phyloP scores from a whole-genome alignment of 2,113 vertebrate genomes.

The Enhydra lutris region DNA sequence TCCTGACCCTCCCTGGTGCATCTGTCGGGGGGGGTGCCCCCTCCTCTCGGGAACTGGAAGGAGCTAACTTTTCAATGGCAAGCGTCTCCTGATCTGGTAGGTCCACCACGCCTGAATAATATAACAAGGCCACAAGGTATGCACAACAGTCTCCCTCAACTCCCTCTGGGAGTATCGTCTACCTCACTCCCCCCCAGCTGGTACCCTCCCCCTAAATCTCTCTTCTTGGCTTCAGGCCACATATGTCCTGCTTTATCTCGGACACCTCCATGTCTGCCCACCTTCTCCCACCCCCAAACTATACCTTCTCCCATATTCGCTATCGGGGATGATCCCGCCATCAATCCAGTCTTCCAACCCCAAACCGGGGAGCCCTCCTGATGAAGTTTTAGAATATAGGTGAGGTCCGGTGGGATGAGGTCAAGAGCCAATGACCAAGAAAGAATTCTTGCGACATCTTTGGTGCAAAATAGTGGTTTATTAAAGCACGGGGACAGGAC shows the following conservation, averaged over 20 bases:
- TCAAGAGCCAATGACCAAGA: no score
- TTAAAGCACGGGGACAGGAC: no score
- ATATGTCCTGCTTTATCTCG: neutral
- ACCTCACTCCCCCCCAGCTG: neutral
- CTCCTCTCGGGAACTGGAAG: neutral
- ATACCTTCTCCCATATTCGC: neutral
- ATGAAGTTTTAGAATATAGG: no score
- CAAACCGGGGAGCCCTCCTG: neutral
- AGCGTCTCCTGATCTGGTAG: neutral
- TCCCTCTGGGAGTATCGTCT: accelerated
- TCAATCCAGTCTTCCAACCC: neutral
- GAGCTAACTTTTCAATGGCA: neutral
- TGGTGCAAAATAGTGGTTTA: no score
- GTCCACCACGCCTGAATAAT: neutral
- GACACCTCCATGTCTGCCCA: neutral
- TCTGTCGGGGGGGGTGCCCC: neutral
- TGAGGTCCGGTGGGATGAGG: no score
- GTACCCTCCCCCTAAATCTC: neutral
- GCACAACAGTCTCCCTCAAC: neutral
- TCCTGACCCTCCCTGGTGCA: neutral
- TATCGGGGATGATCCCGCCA: neutral
- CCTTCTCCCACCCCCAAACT: neutral
- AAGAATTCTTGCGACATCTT: no score
- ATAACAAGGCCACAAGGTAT: neutral
- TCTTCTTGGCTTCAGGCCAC: neutral